Evolutionary conservation across 2,888 invertebrate genomes (phyloP), one percentile per base, ranked within the genome.

Genomic region (Oxytorus armatus): DNA sequence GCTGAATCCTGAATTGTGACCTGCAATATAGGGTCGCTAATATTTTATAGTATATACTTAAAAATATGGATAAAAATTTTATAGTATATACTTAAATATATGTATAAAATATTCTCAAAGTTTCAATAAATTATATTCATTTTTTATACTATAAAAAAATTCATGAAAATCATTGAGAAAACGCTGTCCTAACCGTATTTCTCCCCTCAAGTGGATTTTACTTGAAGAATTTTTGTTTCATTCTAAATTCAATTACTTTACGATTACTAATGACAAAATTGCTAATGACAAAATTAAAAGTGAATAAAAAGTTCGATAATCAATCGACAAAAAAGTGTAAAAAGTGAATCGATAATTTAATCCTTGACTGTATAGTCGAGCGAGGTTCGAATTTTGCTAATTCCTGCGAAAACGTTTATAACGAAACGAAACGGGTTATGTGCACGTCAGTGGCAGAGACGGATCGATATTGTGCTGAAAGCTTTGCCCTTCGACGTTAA

Each of bases 401-500:
- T 73, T 73, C 73, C 21, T 23, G n/a, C n/a, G n/a, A 23, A 72
- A 59, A 61, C 59, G 63, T 63, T 61, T 53, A 29, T 42, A 61
- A 63, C 39, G 23, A 18, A n/a, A 42, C 25, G 29, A 51, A 73
- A 73, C 61, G 73, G 51, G 42, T 42, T n/a, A 25, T 57, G 61
- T 61, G 51, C 33, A 61, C 66, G 49, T 23, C 53, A 57, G 47
- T 57, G 33, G 21, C 18, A 55, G 55, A 44, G 8, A 16, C 18
- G 21, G 65, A 77, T 73, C 73, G 68, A 78, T 47, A 44, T 53
- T n/a, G 16, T 47, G 33, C 47, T 61, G 66, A 73, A 68, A 78
- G 61, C 44, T 55, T 73, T 73, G 66, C 21, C 73, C 61, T 78
- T 73, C 51, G 73, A 61, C 23, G 68, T 68, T 74, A 66, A 59